Base-by-base conservation (phyloP, 2,113 vertebrate genomes). In the Podarcis raffonei region DNA sequence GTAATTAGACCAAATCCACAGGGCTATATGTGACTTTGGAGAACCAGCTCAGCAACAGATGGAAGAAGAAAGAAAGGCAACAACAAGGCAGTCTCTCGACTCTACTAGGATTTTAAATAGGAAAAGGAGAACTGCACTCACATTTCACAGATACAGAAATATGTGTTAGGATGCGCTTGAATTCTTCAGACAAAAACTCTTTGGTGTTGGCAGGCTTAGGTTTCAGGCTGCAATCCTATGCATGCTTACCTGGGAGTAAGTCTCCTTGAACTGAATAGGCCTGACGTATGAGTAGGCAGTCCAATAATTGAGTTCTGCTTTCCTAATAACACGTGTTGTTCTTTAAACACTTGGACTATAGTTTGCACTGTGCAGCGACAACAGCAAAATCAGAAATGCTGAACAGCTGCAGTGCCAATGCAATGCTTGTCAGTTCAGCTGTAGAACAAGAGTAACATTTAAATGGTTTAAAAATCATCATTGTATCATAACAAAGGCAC, bases 401-500 rank as follows among this genome's bases (percentile, higher is more conserved):
- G 87, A 93, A 92, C 93, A 95, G 93, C 94, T 94, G 94, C 93
- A 86, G 89, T 53, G 81, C 82, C 90, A 95, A 75, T 76, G 90
- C 39, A 94, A 89, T 89, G 87, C 87, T 94, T 89, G 83, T 91
- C 87, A 83, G 83, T 86, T 94, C 90, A 92, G 87, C 89, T 12
- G 79, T 5, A 9, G 92, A 95, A 94, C 90, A 94, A 93, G 87
- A 84, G 65, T 87, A 92, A 74, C 85, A 81, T 0, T 79, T 89
- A 87, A 72, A 87, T 78, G 65, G 90, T 86, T 76, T 62, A 20
- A 62, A 78, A 32, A 87, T 86, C 88, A 89, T 89, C 92, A 95
- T 90, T 95, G 94, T 95, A 72, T 66, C 87, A 74, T 89, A 84
- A 95, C 95, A 96, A 96, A 95, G 90, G 95, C 4, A 87, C 32